Evolutionary conservation across 1,140 invertebrate species (phyloP).

Genomic region (Drosophila subpulchrella): DNA sequence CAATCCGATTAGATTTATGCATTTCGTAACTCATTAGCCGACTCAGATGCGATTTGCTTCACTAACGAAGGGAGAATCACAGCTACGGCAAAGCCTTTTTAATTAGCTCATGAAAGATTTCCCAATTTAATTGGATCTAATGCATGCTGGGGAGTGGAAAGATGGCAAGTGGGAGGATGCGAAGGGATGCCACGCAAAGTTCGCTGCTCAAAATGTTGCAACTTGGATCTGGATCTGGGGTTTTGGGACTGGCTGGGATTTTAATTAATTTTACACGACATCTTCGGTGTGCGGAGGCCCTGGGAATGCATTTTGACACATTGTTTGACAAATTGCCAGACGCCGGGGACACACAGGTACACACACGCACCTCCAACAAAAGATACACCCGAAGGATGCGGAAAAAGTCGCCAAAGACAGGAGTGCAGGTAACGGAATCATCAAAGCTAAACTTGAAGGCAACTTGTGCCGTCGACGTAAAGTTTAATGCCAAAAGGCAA

Average conservation of each 20-base stretch:
- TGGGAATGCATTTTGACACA: conserved; percentile 73
- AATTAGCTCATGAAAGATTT: conserved; percentile 66
- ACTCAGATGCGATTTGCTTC: conserved; percentile 40
- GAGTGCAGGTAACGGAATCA: conserved; percentile 65
- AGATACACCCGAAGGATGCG: conserved; percentile 15
- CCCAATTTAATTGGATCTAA: conserved; percentile 71
- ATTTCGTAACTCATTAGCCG: conserved; percentile 55
- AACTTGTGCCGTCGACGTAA: conserved; percentile 55
- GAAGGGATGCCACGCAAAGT: conserved; percentile 34
- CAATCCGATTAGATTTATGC: conserved; percentile 61
- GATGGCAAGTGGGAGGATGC: not conserved
- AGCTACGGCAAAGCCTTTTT: conserved; percentile 43
- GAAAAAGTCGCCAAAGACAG: conserved; percentile 1
- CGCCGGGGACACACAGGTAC: conserved; percentile 41
- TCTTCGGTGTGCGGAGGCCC: conserved; percentile 7
- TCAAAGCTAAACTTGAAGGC: conserved; percentile 73
- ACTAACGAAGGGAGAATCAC: conserved; percentile 31
- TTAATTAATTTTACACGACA: conserved; percentile 75
- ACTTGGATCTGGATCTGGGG: conserved; percentile 43
- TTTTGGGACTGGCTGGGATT: conserved; percentile 24
- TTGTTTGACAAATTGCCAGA: conserved; percentile 81
- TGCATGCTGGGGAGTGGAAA: conserved; percentile 50
- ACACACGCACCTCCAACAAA: conserved; percentile 37
- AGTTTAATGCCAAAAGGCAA: conserved; percentile 74
- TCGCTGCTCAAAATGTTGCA: conserved; percentile 36